Evolutionary conservation across 2,888 invertebrate genomes (phyloP).

Genomic region (Physocephala rufipes): DNA sequence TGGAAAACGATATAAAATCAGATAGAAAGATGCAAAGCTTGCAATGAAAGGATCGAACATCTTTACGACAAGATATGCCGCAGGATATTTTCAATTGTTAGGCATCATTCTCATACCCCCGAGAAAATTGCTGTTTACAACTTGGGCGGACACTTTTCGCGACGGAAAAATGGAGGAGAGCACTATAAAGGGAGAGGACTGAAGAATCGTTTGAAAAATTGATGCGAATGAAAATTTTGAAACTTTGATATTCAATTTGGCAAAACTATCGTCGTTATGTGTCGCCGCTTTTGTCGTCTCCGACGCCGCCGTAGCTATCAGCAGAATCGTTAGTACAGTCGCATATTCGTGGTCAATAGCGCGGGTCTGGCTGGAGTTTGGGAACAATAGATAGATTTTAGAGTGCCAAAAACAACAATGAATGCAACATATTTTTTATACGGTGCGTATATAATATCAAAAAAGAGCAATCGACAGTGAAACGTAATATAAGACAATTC

Average conservation of each 20-base stretch:
- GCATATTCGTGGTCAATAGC: no score
- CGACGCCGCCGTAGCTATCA: no score
- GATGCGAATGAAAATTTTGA: constrained; percentile 6
- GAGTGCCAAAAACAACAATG: no score
- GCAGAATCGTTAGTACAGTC: no score
- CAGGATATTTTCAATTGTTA: constrained; percentile 32
- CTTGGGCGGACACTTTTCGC: no score
- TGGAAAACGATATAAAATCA: not conserved
- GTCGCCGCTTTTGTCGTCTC: no score
- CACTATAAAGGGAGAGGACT: constrained; percentile 7
- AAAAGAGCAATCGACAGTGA: not conserved
- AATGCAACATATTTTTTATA: no score
- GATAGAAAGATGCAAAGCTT: not conserved
- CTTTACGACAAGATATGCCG: constrained; percentile 27
- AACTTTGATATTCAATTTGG: constrained; percentile 41
- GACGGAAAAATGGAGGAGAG: no score
- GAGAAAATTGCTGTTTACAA: not conserved
- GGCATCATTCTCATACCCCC: constrained; percentile 23
- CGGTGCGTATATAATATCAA: not conserved
- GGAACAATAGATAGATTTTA: no score
- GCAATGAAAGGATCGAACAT: constrained; percentile 25
- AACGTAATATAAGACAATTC: not conserved
- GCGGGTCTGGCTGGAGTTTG: no score
- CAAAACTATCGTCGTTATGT: not conserved
- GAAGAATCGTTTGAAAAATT: not conserved